Evolutionary conservation across 2,113 vertebrate species (phyloP).

Genomic region (Machaerirhynchus nigripectus): DNA sequence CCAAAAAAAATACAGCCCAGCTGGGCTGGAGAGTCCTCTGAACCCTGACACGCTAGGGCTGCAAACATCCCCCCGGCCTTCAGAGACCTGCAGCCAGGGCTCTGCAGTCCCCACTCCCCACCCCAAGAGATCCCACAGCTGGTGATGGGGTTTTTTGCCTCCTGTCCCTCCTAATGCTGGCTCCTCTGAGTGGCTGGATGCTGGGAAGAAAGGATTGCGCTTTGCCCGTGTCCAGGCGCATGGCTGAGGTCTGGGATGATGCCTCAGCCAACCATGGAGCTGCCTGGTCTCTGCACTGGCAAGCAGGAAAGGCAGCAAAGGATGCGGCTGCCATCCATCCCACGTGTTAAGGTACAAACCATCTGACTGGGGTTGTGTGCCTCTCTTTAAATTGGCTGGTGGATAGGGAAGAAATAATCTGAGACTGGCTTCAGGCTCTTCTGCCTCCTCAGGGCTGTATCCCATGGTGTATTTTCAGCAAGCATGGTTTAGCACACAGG

Average conservation of each 20-base stretch:
- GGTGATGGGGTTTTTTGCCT: not conserved
- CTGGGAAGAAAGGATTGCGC: not conserved
- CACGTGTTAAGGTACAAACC: not conserved
- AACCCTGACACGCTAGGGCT: accelerated
- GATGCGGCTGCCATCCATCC: accelerated
- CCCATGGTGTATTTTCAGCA: not conserved
- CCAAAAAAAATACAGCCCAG: conserved; percentile 8
- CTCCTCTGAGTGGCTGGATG: not conserved
- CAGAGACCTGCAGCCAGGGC: not conserved
- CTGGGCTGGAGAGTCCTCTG: not conserved
- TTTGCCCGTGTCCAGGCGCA: not conserved
- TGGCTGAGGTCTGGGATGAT: not conserved
- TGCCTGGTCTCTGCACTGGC: accelerated
- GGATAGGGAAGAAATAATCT: not conserved
- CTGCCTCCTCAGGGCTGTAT: not conserved
- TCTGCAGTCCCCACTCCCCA: not conserved
- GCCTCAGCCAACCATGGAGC: accelerated
- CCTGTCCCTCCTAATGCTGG: not conserved
- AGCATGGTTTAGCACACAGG: not conserved
- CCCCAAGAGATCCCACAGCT: too few species aligned
- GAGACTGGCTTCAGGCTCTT: not conserved
- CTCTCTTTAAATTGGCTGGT: not conserved
- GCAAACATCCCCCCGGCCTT: not conserved
- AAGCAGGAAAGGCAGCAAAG: not conserved
- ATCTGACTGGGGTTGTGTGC: not conserved